These are phyloP conservation scores for Pygmarrhopalites habei DNA, from an alignment of 1,140 invertebrate genomes.

Conservation along the genomic window DNA sequence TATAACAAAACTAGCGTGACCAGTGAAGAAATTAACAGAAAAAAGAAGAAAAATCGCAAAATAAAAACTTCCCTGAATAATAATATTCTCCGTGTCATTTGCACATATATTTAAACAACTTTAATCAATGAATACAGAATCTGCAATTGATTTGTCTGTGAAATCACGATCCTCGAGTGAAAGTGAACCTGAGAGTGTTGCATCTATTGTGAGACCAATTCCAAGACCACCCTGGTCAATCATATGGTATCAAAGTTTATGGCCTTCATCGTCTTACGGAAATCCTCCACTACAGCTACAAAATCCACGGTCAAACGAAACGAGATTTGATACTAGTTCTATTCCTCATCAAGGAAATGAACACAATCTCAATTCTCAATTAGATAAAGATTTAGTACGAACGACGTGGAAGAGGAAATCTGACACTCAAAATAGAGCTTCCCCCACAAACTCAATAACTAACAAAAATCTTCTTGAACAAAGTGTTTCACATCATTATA, in stretches of 20 bases:
- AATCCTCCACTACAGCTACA: neutral
- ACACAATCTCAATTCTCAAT: too few species aligned
- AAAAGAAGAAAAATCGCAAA: neutral
- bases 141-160: slow-evolving; percentile 28
- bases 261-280: slow-evolving; percentile 20
- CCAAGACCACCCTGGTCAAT: slow-evolving; percentile 37
- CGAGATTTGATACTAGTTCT: neutral
- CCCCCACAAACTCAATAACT: too few species aligned
- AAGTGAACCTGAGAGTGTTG: neutral
- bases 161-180: slow-evolving; percentile 7
- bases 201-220: slow-evolving; percentile 25
- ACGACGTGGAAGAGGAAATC: too few species aligned
- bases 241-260: slow-evolving; percentile 35
- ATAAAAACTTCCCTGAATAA: too few species aligned
- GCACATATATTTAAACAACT: neutral
- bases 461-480: too few species aligned
- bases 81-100: neutral
- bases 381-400: too few species aligned
- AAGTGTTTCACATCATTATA: too few species aligned
- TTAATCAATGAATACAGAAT: slow-evolving; percentile 8
- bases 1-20: too few species aligned
- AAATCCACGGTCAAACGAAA: neutral
- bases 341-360: neutral
- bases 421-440: too few species aligned
- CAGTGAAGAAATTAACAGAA: too few species aligned